These are phyloP conservation scores for Wiebesia pumilae DNA, from an alignment of 1,140 invertebrate species.

Conservation along the genomic window DNA sequence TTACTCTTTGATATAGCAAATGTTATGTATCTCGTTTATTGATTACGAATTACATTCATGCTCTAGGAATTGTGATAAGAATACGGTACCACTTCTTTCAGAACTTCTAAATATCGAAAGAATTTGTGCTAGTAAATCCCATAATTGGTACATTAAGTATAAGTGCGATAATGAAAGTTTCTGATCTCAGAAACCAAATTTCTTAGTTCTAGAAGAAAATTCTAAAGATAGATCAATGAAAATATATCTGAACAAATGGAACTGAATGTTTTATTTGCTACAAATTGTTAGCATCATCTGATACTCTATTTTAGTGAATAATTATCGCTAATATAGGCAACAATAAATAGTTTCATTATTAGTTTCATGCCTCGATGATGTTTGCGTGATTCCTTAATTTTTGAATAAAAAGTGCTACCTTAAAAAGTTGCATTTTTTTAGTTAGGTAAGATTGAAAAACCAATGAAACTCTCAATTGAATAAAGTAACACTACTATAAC, in stretches of 20 bases:
- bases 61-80: conserved; percentile 16
- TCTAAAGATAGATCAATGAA: background rate
- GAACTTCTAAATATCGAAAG: background rate
- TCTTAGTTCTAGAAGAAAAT: conserved; percentile 14
- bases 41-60: conserved; percentile 11
- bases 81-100: background rate
- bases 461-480: background rate
- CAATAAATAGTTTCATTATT: background rate
- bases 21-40: background rate
- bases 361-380: background rate
- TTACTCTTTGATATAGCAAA: background rate
- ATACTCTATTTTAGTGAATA: background rate
- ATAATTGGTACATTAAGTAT: background rate
- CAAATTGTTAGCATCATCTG: conserved; percentile 9
- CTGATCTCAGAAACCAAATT: conserved; percentile 9
- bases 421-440: background rate
- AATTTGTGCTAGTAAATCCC: background rate
- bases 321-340: background rate
- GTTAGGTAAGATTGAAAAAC: too few species aligned
- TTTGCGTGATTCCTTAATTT: background rate
- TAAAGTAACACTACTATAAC: background rate
- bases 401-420: background rate
- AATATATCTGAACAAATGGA: background rate
- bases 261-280: conserved; percentile 31
- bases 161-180: background rate